Evolutionary conservation across 2,888 invertebrate genomes (phyloP), one percentile per base, ranked within the genome.

Genomic region (Crocallis elinguaria): DNA sequence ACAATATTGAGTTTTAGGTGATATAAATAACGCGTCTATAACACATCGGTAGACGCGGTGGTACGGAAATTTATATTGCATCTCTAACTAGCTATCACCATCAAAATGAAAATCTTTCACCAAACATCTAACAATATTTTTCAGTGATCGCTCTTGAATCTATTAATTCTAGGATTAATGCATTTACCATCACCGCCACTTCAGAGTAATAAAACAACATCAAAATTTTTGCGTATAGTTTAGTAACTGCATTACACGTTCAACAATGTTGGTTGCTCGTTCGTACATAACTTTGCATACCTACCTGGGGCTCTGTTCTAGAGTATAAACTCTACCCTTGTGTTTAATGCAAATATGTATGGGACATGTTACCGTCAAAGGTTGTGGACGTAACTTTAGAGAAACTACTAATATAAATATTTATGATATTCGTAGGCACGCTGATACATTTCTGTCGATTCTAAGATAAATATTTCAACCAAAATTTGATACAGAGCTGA

Each of bases 221-320:
- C 1, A 19, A 36, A 6, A 7, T 1, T 8, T 27, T 29, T 41
- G 17, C 29, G 11, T 16, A 17, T 17, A 29, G n/a, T 11, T 41
- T 7, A 17, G 11, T 17, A 7, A 41, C 39, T 41, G 39, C 9
- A 16, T 14, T 33, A 3, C 5, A 33, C 16, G n/a, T 2, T 16
- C 3, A 16, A 13, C 30, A 1, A 14, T 23, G 25, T 39, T 44
- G 13, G 27, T 27, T 29, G 19, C n/a, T 29, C n/a, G 19, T 1
- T 27, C 19, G 12, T 41, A 38, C 39, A 41, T 33, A 49, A 35
- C 48, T 49, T 41, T 27, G 35, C 33, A 41, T 49, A 49, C 48
- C 39, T 35, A 25, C 48, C 39, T 35, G 33, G 17, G 33, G 17
- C 37, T 30, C 3, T 13, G 19, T 17, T 41, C 17, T 41, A 8